Evolutionary conservation across 2,888 invertebrate genomes (phyloP).

Genomic region (Harmothoe impar): DNA sequence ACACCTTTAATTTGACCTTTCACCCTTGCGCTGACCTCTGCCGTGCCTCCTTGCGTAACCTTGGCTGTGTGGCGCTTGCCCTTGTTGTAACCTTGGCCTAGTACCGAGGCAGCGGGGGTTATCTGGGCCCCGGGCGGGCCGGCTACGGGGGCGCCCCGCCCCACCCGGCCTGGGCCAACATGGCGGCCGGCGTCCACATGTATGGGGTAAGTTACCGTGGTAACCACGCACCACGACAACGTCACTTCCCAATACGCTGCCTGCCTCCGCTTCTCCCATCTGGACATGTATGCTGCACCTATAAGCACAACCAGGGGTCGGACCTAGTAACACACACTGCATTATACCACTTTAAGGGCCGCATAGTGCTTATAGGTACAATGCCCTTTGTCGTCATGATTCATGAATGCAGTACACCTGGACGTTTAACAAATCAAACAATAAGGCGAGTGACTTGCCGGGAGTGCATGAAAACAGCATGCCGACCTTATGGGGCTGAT

Average conservation of each 20-base stretch:
- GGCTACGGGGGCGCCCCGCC: background rate
- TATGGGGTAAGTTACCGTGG: slow-evolving; percentile 25
- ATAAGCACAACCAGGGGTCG: no score
- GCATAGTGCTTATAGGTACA: no score
- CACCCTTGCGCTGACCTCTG: slow-evolving; percentile 52
- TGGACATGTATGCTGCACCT: no score
- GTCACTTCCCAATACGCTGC: background rate
- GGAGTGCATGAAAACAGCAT: no score
- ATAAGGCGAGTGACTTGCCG: no score
- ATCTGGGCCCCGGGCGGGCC: slow-evolving; percentile 12
- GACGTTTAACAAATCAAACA: no score
- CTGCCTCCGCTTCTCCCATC: background rate
- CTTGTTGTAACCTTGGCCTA: slow-evolving; percentile 53
- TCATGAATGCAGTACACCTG: no score
- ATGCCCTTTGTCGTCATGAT: no score
- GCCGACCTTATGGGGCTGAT: no score
- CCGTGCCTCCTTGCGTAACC: slow-evolving; percentile 47
- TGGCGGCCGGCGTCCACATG: background rate
- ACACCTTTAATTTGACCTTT: slow-evolving; percentile 54
- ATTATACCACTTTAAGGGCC: no score
- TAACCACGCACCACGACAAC: background rate
- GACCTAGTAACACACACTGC: no score
- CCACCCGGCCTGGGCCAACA: slow-evolving; percentile 12
- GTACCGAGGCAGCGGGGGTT: slow-evolving; percentile 23
- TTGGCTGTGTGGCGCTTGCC: slow-evolving; percentile 56